A percentile compares a stretch with the other conserved stretches of the same genome.
Conservation (phyloP, 2,797 vertebrate genomes). For the Bryconaethiops microstoma region DNA sequence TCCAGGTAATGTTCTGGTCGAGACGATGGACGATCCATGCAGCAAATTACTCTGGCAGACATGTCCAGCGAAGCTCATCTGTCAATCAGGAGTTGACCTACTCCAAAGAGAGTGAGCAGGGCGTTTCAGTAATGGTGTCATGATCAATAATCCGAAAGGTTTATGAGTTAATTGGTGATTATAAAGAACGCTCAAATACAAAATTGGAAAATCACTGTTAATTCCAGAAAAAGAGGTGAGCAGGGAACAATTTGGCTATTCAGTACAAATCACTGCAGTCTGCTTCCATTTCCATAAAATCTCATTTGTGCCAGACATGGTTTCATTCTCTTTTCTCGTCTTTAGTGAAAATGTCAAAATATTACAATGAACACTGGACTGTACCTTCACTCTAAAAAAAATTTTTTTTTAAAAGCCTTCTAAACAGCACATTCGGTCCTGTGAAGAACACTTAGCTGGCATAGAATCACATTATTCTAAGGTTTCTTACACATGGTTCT, state of each 20-base stretch:
- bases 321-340: background rate
- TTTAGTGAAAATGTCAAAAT: background rate
- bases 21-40: constrained; percentile 58
- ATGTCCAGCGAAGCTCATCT: constrained; percentile 12
- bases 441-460: too few relatives aligned
- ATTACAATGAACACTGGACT: background rate
- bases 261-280: background rate
- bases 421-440: too few relatives aligned
- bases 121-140: constrained; percentile 2
- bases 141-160: background rate
- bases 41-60: constrained; percentile 67
- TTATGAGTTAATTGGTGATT: constrained; percentile 13
- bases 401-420: too few relatives aligned
- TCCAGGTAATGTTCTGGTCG: constrained; percentile 70
- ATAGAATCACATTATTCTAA: too few relatives aligned
- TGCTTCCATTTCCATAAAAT: constrained; percentile 9
- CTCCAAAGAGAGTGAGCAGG: background rate
- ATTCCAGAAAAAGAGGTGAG: background rate
- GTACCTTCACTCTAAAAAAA: too few relatives aligned
- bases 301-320: background rate
- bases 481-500: too few relatives aligned
- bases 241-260: background rate
- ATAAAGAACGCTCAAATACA: background rate
- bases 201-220: constrained; percentile 6
- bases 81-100: constrained; percentile 24